A percentile compares a stretch with the other conserved stretches of the same genome.
Conservation (phyloP, 2,888 invertebrate species). For the Bembecia ichneumoniformis region DNA sequence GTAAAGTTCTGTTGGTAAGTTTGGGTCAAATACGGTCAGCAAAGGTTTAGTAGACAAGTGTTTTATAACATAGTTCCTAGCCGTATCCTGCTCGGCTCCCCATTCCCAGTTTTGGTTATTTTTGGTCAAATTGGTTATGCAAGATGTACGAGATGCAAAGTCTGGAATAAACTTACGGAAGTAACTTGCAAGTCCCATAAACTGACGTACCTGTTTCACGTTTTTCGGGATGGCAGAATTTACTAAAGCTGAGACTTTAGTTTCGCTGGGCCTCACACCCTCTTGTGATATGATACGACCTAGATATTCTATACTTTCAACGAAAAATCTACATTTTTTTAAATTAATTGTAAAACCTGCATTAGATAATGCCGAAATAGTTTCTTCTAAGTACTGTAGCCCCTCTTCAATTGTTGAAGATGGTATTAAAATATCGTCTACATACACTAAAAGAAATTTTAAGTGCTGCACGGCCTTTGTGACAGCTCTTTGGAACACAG, state of each 20-base stretch:
- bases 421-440: slow-evolving; percentile 9
- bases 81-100: slow-evolving; percentile 5
- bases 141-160: slow-evolving; percentile 6
- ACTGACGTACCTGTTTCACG: slow-evolving; percentile 14
- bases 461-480: slow-evolving; percentile 5
- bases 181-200: no score
- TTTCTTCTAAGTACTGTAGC: slow-evolving; percentile 2
- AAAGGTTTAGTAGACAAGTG: slow-evolving; percentile 7
- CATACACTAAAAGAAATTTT: slow-evolving; percentile 7
- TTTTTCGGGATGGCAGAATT: slow-evolving; percentile 6
- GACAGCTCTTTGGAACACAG: slow-evolving; percentile 9
- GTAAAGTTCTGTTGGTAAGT: slow-evolving; percentile 8
- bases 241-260: slow-evolving; percentile 7
- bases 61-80: slow-evolving; percentile 3
- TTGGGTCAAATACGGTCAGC: slow-evolving; percentile 8
- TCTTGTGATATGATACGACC: slow-evolving; percentile 5
- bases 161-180: slow-evolving; percentile 11
- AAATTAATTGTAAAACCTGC: slow-evolving; percentile 9
- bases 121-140: slow-evolving; percentile 6
- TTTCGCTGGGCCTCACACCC: slow-evolving; percentile 4
- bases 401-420: slow-evolving; percentile 7
- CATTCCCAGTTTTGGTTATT: slow-evolving; percentile 7
- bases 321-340: slow-evolving; percentile 11
- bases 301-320: slow-evolving; percentile 8
- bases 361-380: slow-evolving; percentile 3